A percentile compares a stretch with the other conserved stretches of the same genome.
phyloP scores from a whole-genome alignment of 2,113 vertebrate species.

The Psammodynastes pulverulentus region DNA sequence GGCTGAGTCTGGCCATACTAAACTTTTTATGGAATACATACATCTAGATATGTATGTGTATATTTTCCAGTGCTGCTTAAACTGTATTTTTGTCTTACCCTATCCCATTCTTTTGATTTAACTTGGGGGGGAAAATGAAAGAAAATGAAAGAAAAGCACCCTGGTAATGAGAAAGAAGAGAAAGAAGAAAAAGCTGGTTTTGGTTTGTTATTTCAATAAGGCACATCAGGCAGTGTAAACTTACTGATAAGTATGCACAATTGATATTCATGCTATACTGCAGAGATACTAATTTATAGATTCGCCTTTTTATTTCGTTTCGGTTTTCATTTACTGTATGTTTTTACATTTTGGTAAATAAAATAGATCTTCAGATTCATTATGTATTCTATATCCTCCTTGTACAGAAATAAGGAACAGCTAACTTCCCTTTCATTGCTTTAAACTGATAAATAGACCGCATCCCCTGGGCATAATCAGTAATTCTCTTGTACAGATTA shows the following conservation, averaged over 20 bases:
- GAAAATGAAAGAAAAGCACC: conserved; percentile 12
- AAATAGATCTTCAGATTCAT: conserved; percentile 65
- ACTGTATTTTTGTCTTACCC: conserved; percentile 41
- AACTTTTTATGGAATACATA: conserved; percentile 55
- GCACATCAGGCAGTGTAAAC: conserved; percentile 57
- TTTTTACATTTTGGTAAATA: conserved; percentile 68
- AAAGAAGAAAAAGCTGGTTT: conserved; percentile 44
- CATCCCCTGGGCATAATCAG: conserved; percentile 73
- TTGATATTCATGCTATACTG: conserved; percentile 61
- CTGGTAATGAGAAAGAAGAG: conserved; percentile 34
- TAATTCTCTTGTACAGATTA: conserved; percentile 70
- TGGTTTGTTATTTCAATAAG: conserved; percentile 60
- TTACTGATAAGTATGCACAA: conserved; percentile 65
- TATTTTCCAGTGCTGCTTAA: conserved; percentile 54
- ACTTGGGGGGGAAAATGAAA: conserved; percentile 28
- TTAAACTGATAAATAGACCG: conserved; percentile 53
- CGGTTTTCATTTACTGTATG: conserved; percentile 41
- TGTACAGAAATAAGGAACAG: conserved; percentile 60
- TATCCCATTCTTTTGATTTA: conserved; percentile 52
- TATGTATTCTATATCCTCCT: conserved; percentile 69
- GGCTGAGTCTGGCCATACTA: conserved; percentile 59
- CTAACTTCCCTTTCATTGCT: conserved; percentile 68
- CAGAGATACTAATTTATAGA: conserved; percentile 64
- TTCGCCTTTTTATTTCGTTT: conserved; percentile 52
- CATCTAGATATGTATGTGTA: conserved; percentile 18